Evolutionary conservation across 1,140 invertebrate genomes (phyloP).

Genomic region (Stegodyphus dumicola): DNA sequence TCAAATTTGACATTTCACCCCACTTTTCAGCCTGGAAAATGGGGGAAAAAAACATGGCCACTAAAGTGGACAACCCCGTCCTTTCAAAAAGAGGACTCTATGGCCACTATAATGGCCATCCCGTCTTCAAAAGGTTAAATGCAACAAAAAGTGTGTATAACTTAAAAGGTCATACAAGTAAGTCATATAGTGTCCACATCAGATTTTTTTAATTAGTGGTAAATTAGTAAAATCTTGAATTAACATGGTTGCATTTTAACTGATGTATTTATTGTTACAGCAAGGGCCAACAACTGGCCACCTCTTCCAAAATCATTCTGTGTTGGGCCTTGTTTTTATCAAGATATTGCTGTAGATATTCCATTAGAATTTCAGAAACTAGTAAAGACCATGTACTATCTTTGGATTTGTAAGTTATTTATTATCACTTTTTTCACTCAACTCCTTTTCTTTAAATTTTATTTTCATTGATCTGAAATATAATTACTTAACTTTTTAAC

Average conservation of each 20-base stretch:
- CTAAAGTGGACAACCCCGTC: too few relatives aligned
- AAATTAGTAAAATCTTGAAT: background rate
- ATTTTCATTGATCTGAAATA: background rate
- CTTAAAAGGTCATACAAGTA: too few relatives aligned
- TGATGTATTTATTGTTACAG: constrained; percentile 12
- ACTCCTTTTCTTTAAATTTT: background rate
- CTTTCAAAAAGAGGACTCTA: too few relatives aligned
- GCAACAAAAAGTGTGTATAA: too few relatives aligned
- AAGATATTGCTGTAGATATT: constrained; percentile 99
- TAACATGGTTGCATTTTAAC: background rate
- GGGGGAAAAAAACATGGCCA: too few relatives aligned
- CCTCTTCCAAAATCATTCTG: constrained; percentile 91
- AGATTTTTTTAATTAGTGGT: background rate
- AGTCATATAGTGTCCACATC: too few relatives aligned
- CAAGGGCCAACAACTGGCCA: constrained; percentile 93
- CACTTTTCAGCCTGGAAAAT: too few relatives aligned
- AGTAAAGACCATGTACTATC: constrained; percentile 92
- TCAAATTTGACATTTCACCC: too few relatives aligned
- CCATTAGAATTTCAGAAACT: constrained; percentile 96
- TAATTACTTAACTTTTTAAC: background rate
- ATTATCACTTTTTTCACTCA: background rate
- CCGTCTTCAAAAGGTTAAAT: too few relatives aligned
- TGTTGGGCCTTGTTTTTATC: constrained; percentile 98
- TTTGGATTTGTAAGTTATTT: constrained; percentile 93
- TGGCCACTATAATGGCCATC: too few relatives aligned